Conservation (phyloP, 2,888 invertebrate genomes). For the Cryptus armator region DNA sequence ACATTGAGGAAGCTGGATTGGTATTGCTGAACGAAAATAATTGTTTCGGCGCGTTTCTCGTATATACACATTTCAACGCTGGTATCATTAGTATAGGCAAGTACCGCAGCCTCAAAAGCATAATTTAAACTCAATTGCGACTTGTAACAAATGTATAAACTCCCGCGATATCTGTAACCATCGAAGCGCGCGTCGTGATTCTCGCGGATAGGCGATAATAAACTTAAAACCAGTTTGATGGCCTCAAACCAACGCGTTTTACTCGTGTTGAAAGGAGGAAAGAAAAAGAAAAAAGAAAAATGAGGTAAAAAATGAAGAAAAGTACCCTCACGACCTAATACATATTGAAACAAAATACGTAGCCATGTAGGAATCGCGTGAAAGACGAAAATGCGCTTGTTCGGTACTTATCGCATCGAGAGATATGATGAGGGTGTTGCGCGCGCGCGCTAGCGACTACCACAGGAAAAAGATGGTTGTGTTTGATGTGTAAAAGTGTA, state of each 20-base stretch:
- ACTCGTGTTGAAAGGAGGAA: not conserved
- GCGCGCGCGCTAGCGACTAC: constrained; percentile 22
- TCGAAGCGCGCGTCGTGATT: not conserved
- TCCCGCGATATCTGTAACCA: not conserved
- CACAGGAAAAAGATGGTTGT: constrained; percentile 16
- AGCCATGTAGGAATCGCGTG: not conserved
- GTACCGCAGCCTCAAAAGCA: constrained; percentile 25
- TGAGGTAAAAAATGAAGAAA: constrained; percentile 3
- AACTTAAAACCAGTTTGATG: constrained; percentile 28
- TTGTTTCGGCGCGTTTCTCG: constrained; percentile 19
- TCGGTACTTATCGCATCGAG: constrained; percentile 46
- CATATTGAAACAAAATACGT: constrained; percentile 24
- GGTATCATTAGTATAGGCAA: constrained; percentile 26
- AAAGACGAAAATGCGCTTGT: constrained; percentile 3
- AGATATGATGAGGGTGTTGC: constrained; percentile 35
- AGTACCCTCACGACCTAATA: constrained; percentile 1
- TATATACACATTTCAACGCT: not conserved
- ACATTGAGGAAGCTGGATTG: constrained; percentile 19
- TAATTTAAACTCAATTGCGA: constrained; percentile 25
- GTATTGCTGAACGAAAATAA: constrained; percentile 37
- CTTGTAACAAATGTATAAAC: constrained; percentile 42
- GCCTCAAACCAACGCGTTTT: not conserved
- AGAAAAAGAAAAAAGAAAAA: not conserved
- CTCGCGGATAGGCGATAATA: constrained; percentile 11
- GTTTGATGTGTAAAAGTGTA: not conserved